Conservation (phyloP, 2,888 invertebrate genomes). For the Pyrgus malvae region DNA sequence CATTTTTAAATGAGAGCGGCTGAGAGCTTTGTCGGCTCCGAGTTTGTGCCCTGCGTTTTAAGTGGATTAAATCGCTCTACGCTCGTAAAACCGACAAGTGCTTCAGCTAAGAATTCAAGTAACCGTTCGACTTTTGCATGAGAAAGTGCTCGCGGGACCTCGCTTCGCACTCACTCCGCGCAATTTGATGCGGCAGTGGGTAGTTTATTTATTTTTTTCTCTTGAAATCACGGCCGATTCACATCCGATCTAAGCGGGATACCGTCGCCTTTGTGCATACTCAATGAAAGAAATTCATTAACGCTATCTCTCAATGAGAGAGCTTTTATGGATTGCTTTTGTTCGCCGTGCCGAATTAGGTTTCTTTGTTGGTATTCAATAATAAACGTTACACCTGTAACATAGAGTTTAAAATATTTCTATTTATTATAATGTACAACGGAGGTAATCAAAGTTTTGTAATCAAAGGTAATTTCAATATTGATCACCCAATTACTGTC, state of each 20-base stretch:
- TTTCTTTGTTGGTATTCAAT: slow-evolving; percentile 25
- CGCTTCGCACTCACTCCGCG: slow-evolving; percentile 65
- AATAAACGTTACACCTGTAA: background rate
- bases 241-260: slow-evolving; percentile 56
- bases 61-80: slow-evolving; percentile 82
- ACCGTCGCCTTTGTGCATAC: slow-evolving; percentile 65
- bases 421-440: background rate
- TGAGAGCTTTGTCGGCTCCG: slow-evolving; percentile 80
- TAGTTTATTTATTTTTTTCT: slow-evolving; percentile 69
- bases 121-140: slow-evolving; percentile 81
- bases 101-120: slow-evolving; percentile 79
- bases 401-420: too few species aligned
- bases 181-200: slow-evolving; percentile 60
- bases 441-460: slow-evolving; percentile 9
- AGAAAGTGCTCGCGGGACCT: slow-evolving; percentile 73
- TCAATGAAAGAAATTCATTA: slow-evolving; percentile 71
- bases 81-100: slow-evolving; percentile 82
- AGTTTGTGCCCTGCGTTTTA: slow-evolving; percentile 82
- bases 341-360: slow-evolving; percentile 44
- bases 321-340: slow-evolving; percentile 47
- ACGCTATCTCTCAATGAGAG: slow-evolving; percentile 54
- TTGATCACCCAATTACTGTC: slow-evolving; percentile 17
- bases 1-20: slow-evolving; percentile 82
- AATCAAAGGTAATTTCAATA: slow-evolving; percentile 13
- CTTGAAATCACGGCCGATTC: slow-evolving; percentile 56